These are phyloP conservation scores for Zapornia atra DNA, from an alignment of 2,113 vertebrate genomes.

Conservation along the genomic window DNA sequence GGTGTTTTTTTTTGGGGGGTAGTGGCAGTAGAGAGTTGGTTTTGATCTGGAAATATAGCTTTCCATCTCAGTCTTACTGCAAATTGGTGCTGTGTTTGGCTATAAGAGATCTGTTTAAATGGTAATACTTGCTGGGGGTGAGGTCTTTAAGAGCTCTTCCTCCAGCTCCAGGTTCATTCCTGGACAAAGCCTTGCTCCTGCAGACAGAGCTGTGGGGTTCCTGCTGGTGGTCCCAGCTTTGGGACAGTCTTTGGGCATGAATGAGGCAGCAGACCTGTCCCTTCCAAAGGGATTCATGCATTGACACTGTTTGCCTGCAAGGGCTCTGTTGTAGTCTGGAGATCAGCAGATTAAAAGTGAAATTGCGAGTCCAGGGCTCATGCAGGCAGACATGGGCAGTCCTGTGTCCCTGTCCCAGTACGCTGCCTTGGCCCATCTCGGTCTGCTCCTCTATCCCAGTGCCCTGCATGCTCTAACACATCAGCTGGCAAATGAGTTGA, in stretches of 20 bases:
- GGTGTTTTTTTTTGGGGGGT: no score
- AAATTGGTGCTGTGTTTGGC: not conserved
- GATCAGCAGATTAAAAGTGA: not conserved
- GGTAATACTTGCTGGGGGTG: not conserved
- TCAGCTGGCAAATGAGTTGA: no score
- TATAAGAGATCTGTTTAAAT: not conserved
- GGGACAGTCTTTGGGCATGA: not conserved
- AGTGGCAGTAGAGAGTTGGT: not conserved
- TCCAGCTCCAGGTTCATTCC: not conserved
- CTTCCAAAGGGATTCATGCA: not conserved
- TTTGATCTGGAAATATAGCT: not conserved
- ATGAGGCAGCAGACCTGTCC: accelerated
- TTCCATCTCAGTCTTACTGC: not conserved
- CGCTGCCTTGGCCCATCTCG: not conserved
- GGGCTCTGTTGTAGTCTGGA: not conserved
- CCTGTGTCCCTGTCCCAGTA: no score
- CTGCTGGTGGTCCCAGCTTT: not conserved
- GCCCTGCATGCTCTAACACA: not conserved
- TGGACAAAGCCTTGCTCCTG: not conserved
- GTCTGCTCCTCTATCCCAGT: not conserved
- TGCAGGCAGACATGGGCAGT: not conserved
- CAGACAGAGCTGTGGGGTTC: not conserved
- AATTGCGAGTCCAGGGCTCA: not conserved
- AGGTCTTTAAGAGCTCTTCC: not conserved
- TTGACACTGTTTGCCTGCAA: not conserved